Evolutionary conservation across 2,888 invertebrate genomes (phyloP).

Genomic region (Drosophila silvestris): DNA sequence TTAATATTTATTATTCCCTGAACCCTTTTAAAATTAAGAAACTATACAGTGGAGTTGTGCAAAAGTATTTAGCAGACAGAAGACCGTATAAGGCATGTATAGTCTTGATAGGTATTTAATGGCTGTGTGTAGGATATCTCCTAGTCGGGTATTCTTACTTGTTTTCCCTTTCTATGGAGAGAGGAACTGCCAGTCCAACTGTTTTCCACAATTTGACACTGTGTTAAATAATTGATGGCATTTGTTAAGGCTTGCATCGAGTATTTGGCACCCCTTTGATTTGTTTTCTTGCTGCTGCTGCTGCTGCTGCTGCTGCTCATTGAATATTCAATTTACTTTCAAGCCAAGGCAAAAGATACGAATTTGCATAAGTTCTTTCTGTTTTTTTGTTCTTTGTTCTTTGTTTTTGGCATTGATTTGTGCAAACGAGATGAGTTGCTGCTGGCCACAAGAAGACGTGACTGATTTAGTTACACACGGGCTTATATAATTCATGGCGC

Average conservation of each 20-base stretch:
- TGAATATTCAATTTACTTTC: conserved; percentile 75
- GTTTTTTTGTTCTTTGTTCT: neutral
- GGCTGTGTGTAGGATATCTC: neutral
- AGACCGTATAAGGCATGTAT: neutral
- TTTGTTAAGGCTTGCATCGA: conserved; percentile 27
- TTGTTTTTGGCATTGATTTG: conserved; percentile 59
- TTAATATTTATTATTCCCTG: neutral
- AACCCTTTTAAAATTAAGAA: too few species aligned
- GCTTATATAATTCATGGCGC: conserved; percentile 65
- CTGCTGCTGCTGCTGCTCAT: conserved; percentile 41
- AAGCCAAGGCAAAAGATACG: conserved; percentile 15
- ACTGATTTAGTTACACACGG: conserved; percentile 23
- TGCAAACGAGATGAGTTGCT: conserved; percentile 8
- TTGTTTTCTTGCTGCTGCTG: neutral
- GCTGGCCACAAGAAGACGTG: conserved; percentile 1
- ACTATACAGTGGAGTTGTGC: neutral
- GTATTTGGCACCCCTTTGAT: neutral
- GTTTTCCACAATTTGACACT: conserved; percentile 26
- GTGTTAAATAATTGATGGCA: conserved; percentile 67
- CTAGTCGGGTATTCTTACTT: neutral
- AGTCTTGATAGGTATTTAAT: too few species aligned
- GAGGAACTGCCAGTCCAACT: conserved; percentile 20
- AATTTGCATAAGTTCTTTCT: conserved; percentile 49
- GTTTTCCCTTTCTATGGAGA: neutral
- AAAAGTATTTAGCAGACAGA: neutral